Evolutionary conservation across 1,140 invertebrate genomes (phyloP).

Genomic region (Harlomillsia oculata): DNA sequence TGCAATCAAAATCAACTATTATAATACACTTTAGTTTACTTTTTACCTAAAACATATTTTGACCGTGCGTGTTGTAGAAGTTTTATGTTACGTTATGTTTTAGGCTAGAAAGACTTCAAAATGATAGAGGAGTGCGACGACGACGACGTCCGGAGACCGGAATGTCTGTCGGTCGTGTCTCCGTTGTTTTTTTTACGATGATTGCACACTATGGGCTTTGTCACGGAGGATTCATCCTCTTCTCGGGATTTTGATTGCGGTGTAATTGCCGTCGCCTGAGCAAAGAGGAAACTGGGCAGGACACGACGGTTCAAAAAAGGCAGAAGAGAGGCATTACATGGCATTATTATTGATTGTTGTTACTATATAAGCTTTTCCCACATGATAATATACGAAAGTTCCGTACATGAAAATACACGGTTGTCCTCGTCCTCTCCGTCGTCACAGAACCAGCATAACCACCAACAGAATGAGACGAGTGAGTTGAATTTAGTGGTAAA

Average conservation of each 20-base stretch:
- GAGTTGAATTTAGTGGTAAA: background rate
- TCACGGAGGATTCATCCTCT: conserved; percentile 9
- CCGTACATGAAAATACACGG: no score
- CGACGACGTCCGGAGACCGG: background rate
- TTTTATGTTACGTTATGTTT: background rate
- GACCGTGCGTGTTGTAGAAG: background rate
- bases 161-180: conserved; percentile 13
- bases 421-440: no score
- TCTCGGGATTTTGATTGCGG: conserved; percentile 7
- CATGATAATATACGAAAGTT: background rate
- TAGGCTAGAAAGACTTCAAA: background rate
- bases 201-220: conserved; percentile 12
- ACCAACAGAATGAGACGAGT: background rate
- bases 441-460: background rate
- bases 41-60: background rate
- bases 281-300: no score
- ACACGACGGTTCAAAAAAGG: background rate
- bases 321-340: background rate
- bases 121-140: background rate
- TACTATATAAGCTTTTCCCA: no score
- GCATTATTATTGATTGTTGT: background rate
- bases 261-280: no score
- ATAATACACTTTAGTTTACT: background rate
- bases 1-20: no score
- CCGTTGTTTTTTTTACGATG: conserved; percentile 10